Evolutionary conservation across 2,888 invertebrate genomes (phyloP).

Genomic region (Caprella mutica): DNA sequence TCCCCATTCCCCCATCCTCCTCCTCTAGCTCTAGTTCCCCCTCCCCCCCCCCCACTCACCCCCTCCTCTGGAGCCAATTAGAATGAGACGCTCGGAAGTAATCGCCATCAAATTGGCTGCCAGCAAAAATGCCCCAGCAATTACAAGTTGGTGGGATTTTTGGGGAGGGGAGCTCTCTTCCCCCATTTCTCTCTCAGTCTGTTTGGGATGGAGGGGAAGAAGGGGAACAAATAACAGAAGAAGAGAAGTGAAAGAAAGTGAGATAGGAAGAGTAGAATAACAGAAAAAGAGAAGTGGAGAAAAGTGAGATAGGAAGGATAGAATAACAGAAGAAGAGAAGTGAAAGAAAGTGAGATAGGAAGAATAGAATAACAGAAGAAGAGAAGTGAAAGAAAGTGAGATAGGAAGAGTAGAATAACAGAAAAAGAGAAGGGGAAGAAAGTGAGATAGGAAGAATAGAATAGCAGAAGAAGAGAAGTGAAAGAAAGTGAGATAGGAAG

Average conservation of each 20-base stretch:
- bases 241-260: background rate
- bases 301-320: no score
- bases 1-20: background rate
- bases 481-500: no score
- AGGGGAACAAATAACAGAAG: background rate
- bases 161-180: no score
- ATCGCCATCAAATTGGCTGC: conserved; percentile 5
- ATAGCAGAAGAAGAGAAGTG: no score
- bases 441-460: no score
- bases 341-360: no score
- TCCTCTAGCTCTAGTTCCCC: background rate
- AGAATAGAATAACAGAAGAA: background rate
- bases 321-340: no score
- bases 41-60: background rate
- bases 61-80: background rate
- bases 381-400: background rate
- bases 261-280: background rate
- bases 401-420: background rate
- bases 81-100: conserved; percentile 1
- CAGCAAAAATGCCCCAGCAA: conserved; percentile 5
- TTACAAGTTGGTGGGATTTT: conserved; percentile 7
- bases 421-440: background rate
- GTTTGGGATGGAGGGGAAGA: background rate
- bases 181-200: no score
- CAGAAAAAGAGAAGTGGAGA: background rate